phyloP scores from a whole-genome alignment of 2,888 invertebrate species.

The Cerastoderma edule region DNA sequence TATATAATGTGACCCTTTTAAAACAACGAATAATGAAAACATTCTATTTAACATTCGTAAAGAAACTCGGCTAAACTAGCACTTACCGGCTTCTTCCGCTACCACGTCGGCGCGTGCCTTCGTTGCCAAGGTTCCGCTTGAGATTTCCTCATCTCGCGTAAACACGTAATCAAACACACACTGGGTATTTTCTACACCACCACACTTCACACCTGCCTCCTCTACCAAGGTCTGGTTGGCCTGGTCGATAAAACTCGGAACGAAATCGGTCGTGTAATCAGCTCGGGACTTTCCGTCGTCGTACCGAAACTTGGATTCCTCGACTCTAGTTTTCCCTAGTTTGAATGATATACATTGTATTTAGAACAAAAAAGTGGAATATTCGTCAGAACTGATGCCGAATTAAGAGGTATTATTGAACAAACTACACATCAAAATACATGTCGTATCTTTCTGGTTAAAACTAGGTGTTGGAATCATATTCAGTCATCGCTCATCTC shows the following conservation, averaged over 20 bases:
- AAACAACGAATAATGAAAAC: too few species aligned
- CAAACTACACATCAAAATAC: too few species aligned
- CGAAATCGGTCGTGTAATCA: constrained; percentile 45
- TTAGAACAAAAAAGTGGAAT: too few species aligned
- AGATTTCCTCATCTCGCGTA: constrained; percentile 41
- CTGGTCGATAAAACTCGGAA: constrained; percentile 55
- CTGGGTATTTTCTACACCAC: constrained; percentile 25
- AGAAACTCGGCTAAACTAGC: background rate
- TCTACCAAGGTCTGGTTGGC: constrained; percentile 37
- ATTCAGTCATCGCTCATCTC: too few species aligned
- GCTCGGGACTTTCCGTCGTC: constrained; percentile 29
- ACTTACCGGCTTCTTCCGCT: constrained; percentile 3
- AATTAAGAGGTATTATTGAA: too few species aligned
- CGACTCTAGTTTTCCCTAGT: constrained; percentile 43
- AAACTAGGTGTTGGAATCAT: too few species aligned
- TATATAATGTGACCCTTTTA: too few species aligned
- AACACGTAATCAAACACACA: constrained; percentile 58
- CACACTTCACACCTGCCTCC: constrained; percentile 41
- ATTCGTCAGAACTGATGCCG: too few species aligned
- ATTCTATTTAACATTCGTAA: too few species aligned
- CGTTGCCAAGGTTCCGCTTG: background rate
- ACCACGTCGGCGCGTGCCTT: background rate
- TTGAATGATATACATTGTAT: too few species aligned
- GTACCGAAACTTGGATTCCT: constrained; percentile 42
- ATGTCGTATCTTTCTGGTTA: too few species aligned